A percentile compares a stretch with the other conserved stretches of the same genome.
Evolutionary conservation across 2,113 vertebrate genomes (phyloP).

Genomic region (Cebus imitator): DNA sequence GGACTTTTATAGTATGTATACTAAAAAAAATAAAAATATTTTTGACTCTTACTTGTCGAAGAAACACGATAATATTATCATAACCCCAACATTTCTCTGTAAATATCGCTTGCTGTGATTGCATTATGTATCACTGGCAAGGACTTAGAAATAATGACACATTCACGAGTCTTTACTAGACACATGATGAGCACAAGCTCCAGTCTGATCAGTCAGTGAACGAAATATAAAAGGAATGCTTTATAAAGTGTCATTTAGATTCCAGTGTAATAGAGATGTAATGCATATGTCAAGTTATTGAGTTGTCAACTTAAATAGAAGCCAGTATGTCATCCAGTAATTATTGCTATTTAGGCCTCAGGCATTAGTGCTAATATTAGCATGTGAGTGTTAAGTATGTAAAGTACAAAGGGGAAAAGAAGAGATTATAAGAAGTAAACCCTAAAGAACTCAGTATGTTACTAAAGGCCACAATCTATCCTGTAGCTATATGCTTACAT

Average conservation of each 20-base stretch:
- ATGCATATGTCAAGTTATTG: conserved; percentile 78
- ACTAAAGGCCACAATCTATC: background rate
- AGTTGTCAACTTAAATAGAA: conserved; percentile 82
- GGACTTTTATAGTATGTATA: background rate
- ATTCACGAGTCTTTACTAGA: conserved; percentile 59
- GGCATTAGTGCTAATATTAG: conserved; percentile 79
- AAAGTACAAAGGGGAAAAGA: conserved; percentile 60
- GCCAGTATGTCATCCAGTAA: conserved; percentile 75
- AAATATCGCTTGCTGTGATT: conserved; percentile 65
- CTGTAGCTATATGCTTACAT: background rate
- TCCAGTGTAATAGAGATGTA: conserved; percentile 78
- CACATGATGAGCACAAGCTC: conserved; percentile 36
- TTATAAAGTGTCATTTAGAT: conserved; percentile 61
- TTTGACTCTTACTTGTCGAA: background rate
- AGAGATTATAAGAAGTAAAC: conserved; percentile 37
- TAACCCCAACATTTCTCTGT: conserved; percentile 10
- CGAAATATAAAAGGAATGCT: conserved; percentile 72
- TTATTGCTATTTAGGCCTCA: conserved; percentile 69
- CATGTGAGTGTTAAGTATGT: conserved; percentile 58
- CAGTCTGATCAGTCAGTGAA: conserved; percentile 71
- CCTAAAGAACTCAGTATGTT: conserved; percentile 36
- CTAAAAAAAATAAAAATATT: background rate
- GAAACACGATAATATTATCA: conserved; percentile 7
- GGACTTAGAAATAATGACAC: conserved; percentile 64
- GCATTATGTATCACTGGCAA: conserved; percentile 36